Evolutionary conservation across 2,888 invertebrate genomes (phyloP).

Genomic region (Acronicta leporina): DNA sequence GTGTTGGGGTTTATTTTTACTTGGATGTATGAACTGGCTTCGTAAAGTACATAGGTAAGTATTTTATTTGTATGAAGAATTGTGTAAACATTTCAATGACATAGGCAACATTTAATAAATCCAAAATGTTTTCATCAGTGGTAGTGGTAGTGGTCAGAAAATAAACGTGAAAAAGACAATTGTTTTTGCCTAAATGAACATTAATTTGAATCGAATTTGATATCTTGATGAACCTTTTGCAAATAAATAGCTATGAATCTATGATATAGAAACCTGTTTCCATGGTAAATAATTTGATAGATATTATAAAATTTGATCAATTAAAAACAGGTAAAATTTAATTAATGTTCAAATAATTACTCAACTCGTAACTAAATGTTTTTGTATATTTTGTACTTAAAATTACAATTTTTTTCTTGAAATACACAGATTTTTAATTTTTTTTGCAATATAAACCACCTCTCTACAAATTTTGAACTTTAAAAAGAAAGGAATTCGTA

Average conservation of each 20-base stretch:
- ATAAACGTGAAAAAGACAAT: not conserved
- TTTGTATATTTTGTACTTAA: too few species aligned
- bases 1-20: not conserved
- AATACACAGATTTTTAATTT: not conserved
- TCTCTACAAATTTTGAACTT: slow-evolving; percentile 33
- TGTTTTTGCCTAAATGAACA: not conserved
- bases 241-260: not conserved
- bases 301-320: not conserved
- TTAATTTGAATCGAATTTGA: not conserved
- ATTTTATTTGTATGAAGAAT: not conserved
- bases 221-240: not conserved
- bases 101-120: not conserved
- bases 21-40: not conserved
- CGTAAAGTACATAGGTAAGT: not conserved
- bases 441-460: slow-evolving; percentile 10
- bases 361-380: too few species aligned
- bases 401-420: too few species aligned
- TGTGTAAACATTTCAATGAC: not conserved
- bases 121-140: not conserved
- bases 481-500: slow-evolving; percentile 24
- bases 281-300: not conserved
- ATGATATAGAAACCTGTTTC: too few species aligned
- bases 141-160: not conserved
- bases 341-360: too few species aligned
- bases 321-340: not conserved